phyloP scores from a whole-genome alignment of 2,113 vertebrate genomes.

The Nibea albiflora region DNA sequence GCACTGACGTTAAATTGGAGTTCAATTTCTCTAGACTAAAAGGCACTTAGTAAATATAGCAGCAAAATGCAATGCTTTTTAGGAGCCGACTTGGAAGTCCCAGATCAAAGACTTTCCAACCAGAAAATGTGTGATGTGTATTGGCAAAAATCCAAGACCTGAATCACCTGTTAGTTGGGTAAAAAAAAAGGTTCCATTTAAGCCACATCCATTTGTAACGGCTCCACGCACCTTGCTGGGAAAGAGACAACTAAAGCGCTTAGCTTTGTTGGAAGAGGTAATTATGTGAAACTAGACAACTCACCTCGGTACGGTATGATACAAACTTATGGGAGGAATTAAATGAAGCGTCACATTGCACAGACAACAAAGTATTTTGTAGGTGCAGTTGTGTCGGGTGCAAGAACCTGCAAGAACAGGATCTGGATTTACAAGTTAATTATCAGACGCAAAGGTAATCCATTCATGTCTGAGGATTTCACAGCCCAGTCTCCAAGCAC shows the following conservation, averaged over 20 bases:
- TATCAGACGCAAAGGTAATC: slow-evolving; percentile 14
- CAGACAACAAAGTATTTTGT: slow-evolving; percentile 24
- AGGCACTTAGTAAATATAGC: slow-evolving; percentile 28
- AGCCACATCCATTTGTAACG: neutral
- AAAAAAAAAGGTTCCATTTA: neutral
- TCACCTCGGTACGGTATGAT: neutral
- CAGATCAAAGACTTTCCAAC: slow-evolving; percentile 10
- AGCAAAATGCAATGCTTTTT: neutral
- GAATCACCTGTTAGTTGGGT: neutral
- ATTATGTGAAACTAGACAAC: slow-evolving; percentile 24
- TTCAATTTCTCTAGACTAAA: slow-evolving; percentile 10
- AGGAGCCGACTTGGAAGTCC: slow-evolving; percentile 2
- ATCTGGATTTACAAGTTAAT: slow-evolving; percentile 33
- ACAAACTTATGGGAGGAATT: neutral
- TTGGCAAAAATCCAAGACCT: neutral
- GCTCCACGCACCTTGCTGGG: neutral
- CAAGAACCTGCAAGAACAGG: no score
- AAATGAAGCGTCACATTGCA: slow-evolving; percentile 2
- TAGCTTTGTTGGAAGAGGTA: slow-evolving; percentile 4
- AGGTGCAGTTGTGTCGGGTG: no score
- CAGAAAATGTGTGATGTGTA: neutral
- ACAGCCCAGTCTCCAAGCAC: slow-evolving; percentile 23
- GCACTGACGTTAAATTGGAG: slow-evolving; percentile 23
- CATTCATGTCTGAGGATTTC: slow-evolving; percentile 13
- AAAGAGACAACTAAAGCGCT: slow-evolving; percentile 21